Conservation (phyloP, 1,140 invertebrate genomes). For the Pseudobourletiella spinata region DNA sequence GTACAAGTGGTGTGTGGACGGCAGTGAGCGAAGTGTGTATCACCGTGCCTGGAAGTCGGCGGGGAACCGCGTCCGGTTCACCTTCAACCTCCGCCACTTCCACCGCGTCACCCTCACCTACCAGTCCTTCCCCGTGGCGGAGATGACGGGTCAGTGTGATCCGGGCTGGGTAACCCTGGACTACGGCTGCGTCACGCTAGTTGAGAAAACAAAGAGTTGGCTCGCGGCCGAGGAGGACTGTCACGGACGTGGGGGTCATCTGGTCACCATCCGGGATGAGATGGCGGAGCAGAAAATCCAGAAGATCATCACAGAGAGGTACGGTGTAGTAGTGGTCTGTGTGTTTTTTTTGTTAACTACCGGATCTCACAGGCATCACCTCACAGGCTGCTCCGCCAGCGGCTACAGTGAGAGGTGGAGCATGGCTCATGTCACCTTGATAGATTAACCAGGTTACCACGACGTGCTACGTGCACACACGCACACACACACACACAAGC, state of each 20-base stretch:
- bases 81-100: conserved; percentile 26
- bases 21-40: conserved; percentile 4
- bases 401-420: no score
- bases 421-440: no score
- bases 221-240: conserved; percentile 55
- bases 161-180: conserved; percentile 53
- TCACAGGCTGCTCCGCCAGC: not conserved
- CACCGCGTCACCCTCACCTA: conserved; percentile 41
- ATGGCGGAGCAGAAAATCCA: conserved; percentile 45
- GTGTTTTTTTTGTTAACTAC: not conserved
- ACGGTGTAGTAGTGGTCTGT: conserved; percentile 1
- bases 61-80: conserved; percentile 26
- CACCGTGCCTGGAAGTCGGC: conserved; percentile 31
- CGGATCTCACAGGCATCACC: no score
- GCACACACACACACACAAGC: no score
- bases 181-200: conserved; percentile 53
- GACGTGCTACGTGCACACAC: no score
- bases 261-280: conserved; percentile 53
- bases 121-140: conserved; percentile 45
- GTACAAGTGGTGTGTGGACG: conserved; percentile 27
- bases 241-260: conserved; percentile 51
- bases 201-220: conserved; percentile 52
- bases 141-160: conserved; percentile 50
- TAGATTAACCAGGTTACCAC: no score
- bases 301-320: conserved; percentile 34